Evolutionary conservation across 2,797 vertebrate species (phyloP).

Genomic region (Thamnophis elegans): DNA sequence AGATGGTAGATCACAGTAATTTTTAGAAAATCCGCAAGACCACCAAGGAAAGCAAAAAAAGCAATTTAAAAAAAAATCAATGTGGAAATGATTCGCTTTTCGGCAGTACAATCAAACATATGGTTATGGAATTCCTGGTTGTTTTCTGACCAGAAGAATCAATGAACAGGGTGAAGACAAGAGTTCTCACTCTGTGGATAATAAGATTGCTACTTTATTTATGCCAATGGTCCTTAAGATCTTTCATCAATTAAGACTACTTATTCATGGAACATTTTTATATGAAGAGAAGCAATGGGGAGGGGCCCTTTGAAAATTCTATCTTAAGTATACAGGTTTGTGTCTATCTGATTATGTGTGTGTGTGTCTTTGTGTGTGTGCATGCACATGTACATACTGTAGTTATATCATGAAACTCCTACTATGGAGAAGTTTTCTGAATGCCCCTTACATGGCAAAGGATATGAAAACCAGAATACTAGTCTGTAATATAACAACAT

Average conservation of each 20-base stretch:
- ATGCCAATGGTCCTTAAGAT: background rate
- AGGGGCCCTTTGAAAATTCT: background rate
- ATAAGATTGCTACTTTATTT: background rate
- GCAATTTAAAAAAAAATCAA: background rate
- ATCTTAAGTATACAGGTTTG: background rate
- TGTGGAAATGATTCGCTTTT: background rate
- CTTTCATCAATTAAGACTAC: background rate
- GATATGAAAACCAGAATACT: conserved; percentile 7
- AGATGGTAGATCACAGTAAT: background rate
- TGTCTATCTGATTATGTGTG: background rate
- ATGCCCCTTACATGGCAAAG: background rate
- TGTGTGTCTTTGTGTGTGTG: background rate
- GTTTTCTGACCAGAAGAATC: background rate
- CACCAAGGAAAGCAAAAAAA: background rate
- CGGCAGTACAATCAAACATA: background rate
- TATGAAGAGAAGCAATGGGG: background rate
- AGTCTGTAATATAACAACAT: background rate
- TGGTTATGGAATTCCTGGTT: background rate
- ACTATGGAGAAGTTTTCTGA: background rate
- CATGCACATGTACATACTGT: background rate
- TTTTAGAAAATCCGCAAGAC: background rate
- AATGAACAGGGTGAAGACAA: background rate
- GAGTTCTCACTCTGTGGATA: background rate
- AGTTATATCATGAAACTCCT: background rate
- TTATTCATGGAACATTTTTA: background rate